Base-by-base conservation (phyloP, 2,797 vertebrate species). In the Myotis findleyi region DNA sequence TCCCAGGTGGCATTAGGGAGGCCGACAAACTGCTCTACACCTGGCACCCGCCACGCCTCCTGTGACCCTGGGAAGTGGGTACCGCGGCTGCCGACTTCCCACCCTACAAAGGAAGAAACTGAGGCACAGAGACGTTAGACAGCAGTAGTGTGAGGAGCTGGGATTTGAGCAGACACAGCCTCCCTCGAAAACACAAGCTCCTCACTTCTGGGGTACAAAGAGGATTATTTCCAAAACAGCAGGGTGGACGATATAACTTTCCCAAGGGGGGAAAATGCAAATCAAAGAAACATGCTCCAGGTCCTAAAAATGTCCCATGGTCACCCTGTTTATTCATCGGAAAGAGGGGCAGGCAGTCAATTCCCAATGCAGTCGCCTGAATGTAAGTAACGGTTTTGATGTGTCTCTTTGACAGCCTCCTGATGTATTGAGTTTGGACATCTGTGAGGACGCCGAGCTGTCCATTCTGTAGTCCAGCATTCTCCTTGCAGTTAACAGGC, bases 381-480 rank as follows among this genome's bases (percentile, higher is more conserved):
- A 95, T 17, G 73, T 96, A 86, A 89, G 93, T 51, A 57, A 64
- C 44, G 33, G 81, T 72, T 83, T 59, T 66, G 44, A 93, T 62
- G 76, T 87, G 71, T 30, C 88, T 94, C 91, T 95, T 77, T 51
- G 92, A 92, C 88, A 96, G 96, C 89, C 83, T 95, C 59, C 47
- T 89, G 96, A 97, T 62, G 69, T 84, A 96, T 10, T 87, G 76
- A 59, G 97, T 89, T 93, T 79, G 95, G 97, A 94, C 72, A 91
- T 94, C 95, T 94, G 95, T 96, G 96, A 96, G 97, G 53, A 93
- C 71, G 59, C 3, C 59, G 94, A 82, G 92, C 30, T 53, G 84
- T 95, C 93, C 79, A 44, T 93, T 97, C 87, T 83, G 92, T 81
- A 88, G 93, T 53, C 1, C 75, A 51, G 68, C 7, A 53, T 95